These are phyloP conservation scores for Nysson spinosus DNA, from an alignment of 2,888 invertebrate genomes.

Conservation along the genomic window DNA sequence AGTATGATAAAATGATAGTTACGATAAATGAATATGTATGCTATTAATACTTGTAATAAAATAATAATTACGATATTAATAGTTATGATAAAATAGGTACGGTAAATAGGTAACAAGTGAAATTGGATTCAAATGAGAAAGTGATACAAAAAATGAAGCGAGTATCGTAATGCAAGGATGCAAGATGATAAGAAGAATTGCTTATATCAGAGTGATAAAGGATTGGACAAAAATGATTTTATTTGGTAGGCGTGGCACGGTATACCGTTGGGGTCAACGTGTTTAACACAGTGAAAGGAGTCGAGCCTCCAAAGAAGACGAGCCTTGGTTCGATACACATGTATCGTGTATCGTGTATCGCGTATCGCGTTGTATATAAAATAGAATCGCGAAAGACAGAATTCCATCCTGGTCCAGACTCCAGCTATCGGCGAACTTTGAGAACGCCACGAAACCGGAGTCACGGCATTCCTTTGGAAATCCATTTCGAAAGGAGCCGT, in stretches of 20 bases:
- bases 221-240: background rate
- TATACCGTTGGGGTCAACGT: constrained; percentile 24
- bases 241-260: background rate
- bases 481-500: constrained; percentile 17
- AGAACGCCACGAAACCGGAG: constrained; percentile 42
- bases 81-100: no score
- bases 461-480: constrained; percentile 44
- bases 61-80: no score
- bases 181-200: no score
- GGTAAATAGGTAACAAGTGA: no score
- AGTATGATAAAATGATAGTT: no score
- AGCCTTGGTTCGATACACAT: constrained; percentile 19
- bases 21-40: no score
- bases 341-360: constrained; percentile 12
- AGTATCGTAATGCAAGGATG: no score
- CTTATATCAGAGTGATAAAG: background rate
- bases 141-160: no score
- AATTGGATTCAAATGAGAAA: no score
- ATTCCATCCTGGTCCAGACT: constrained; percentile 25
- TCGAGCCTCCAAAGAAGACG: constrained; percentile 35
- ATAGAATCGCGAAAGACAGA: constrained; percentile 26
- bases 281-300: constrained; percentile 28
- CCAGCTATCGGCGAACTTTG: constrained; percentile 13
- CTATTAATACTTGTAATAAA: no score
- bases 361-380: constrained; percentile 17